A percentile compares a stretch with the other conserved stretches of the same genome.
phyloP scores from a whole-genome alignment of 1,140 invertebrate species.

The Pentalonia nigronervosa region DNA sequence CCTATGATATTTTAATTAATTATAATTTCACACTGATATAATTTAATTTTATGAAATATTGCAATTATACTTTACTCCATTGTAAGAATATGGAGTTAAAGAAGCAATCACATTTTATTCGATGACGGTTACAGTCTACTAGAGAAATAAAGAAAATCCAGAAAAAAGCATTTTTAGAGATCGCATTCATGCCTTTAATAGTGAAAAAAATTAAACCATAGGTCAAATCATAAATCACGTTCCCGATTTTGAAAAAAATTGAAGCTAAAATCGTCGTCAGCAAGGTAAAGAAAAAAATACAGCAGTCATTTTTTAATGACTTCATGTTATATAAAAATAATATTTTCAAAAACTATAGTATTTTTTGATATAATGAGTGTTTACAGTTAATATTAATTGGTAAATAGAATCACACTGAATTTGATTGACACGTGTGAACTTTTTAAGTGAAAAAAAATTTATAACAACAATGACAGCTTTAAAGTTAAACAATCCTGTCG shows the following conservation, averaged over 20 bases:
- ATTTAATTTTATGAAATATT: neutral
- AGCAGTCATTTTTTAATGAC: neutral
- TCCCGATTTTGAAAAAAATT: neutral
- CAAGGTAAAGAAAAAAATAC: no score
- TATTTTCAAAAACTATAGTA: neutral
- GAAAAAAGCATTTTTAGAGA: neutral
- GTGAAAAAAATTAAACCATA: neutral
- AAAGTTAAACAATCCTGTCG: neutral
- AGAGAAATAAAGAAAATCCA: neutral
- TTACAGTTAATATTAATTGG: neutral
- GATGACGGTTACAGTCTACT: neutral
- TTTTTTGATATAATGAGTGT: neutral
- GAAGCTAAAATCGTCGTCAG: neutral
- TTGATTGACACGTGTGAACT: neutral
- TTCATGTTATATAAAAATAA: neutral
- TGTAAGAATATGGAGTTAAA: neutral
- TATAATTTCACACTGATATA: neutral
- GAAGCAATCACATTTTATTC: neutral
- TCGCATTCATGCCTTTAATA: neutral
- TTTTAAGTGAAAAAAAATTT: neutral
- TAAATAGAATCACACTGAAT: neutral
- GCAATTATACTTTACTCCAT: neutral
- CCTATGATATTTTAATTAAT: neutral
- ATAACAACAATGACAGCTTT: no score
- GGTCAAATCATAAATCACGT: neutral